Evolutionary conservation across 2,113 vertebrate genomes (phyloP).

Genomic region (Neotoma lepida): DNA sequence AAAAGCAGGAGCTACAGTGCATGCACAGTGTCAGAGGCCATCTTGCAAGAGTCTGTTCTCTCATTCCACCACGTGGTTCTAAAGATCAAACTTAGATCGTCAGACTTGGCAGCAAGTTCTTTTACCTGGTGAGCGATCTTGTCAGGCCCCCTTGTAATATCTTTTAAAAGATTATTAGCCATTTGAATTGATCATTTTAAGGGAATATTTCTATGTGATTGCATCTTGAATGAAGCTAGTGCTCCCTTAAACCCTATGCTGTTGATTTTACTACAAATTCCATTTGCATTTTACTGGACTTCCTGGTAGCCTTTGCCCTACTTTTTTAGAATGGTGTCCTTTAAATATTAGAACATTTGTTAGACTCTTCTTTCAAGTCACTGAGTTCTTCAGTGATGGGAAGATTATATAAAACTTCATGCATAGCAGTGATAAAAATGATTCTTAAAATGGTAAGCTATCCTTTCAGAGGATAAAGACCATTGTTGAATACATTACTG

Average conservation of each 20-base stretch:
- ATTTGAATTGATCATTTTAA: not conserved
- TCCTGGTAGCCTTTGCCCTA: not conserved
- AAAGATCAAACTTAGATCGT: not conserved
- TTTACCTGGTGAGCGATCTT: not conserved
- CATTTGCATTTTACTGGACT: not conserved
- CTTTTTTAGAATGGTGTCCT: not conserved
- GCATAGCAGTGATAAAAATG: slow-evolving; percentile 38
- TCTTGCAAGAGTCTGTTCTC: not conserved
- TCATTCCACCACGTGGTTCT: not conserved
- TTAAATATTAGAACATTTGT: not conserved
- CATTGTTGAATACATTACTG: not conserved
- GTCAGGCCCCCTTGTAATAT: not conserved
- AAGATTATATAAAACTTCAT: slow-evolving; percentile 11
- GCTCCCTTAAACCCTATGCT: not conserved
- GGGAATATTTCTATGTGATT: not conserved
- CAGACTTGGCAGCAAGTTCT: not conserved
- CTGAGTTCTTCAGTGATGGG: not conserved
- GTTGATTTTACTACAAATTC: not conserved
- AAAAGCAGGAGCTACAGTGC: too few relatives aligned
- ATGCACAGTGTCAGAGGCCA: not conserved
- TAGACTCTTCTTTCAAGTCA: not conserved
- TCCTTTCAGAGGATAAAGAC: slow-evolving; percentile 61
- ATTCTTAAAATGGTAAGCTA: slow-evolving; percentile 60
- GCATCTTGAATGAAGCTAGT: not conserved
- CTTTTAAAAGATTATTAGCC: not conserved